These are phyloP conservation scores for Glaucopsyche alexis DNA, from an alignment of 2,888 invertebrate species.

Conservation along the genomic window DNA sequence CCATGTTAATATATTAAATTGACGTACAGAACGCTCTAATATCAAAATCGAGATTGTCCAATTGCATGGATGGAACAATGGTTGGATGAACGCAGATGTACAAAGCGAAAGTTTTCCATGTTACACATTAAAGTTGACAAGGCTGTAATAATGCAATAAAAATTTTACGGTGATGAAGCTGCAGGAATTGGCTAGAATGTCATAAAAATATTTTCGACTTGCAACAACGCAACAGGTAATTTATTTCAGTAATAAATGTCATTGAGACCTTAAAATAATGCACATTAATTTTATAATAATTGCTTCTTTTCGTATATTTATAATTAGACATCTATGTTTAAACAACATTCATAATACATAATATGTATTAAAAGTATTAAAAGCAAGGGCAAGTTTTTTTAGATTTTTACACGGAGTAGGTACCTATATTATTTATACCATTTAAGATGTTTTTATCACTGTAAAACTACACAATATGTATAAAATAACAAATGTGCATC, in stretches of 20 bases:
- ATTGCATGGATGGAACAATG: background rate
- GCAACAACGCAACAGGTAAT: background rate
- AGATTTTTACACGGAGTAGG: no score
- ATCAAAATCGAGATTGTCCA: background rate
- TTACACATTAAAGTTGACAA: background rate
- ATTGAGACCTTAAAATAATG: slow-evolving; percentile 3
- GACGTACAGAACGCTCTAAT: no score
- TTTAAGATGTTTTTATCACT: no score
- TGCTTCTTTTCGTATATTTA: background rate
- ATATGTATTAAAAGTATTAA: background rate
- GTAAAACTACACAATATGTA: no score
- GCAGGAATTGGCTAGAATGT: slow-evolving; percentile 15
- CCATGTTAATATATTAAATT: background rate
- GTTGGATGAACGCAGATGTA: background rate
- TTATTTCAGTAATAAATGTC: background rate
- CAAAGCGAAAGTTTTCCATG: background rate
- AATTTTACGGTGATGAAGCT: slow-evolving; percentile 10
- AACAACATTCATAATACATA: background rate
- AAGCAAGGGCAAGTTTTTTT: no score
- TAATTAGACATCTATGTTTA: background rate
- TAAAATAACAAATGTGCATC: no score
- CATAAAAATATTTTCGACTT: slow-evolving; percentile 2
- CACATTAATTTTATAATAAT: background rate
- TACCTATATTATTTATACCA: no score
- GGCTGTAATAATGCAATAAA: slow-evolving; percentile 1